Evolutionary conservation across 2,797 vertebrate species (phyloP), one percentile per base, ranked within the genome.

Genomic region (Sarcophilus harrisii): DNA sequence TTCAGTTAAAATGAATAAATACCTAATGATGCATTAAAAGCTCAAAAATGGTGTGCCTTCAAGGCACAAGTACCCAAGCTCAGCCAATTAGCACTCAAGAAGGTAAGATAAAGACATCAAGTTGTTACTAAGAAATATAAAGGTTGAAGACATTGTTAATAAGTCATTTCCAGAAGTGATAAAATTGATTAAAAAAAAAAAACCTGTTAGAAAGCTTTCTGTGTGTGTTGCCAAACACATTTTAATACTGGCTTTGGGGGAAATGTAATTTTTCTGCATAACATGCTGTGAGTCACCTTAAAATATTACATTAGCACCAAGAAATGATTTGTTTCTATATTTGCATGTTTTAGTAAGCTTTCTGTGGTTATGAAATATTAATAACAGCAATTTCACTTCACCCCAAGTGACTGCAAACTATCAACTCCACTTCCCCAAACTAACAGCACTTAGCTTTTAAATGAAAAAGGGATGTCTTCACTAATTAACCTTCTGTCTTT

Each of bases 1-100:
- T 98, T 98, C 97, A 98, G 96, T 97, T 96, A 98, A 98, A 98
- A 97, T 97, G 96, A 98, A 97, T 97, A 98, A 98, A 98, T 98
- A 98, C 57, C 98, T 98, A 98, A 98, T 98, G 97, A 98, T 95
- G 96, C 98, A 97, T 98, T 98, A 98, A 98, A 98, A 97, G 93
- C 98, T 97, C 52, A 97, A 97, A 98, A 97, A 97, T 57, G 96
- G 90, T 73, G 45, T 58, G 94, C 96, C 98, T 97, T 96, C 93
- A 95, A 95, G 98, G 97, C 97, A 94, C 59, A 57, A 93, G 93
- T 59, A 97, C 96, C 97, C 97, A 93, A 92, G 97, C 95, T 93
- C 96, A 97, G 96, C 92, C 97, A 97, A 97, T 97, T 98, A 97
- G n/a, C 93, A 94, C 92, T 95, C 94, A 91, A 73, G 96, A 97